Evolutionary conservation across 1,140 invertebrate species (phyloP).

Genomic region (Eurosta solidaginis): DNA sequence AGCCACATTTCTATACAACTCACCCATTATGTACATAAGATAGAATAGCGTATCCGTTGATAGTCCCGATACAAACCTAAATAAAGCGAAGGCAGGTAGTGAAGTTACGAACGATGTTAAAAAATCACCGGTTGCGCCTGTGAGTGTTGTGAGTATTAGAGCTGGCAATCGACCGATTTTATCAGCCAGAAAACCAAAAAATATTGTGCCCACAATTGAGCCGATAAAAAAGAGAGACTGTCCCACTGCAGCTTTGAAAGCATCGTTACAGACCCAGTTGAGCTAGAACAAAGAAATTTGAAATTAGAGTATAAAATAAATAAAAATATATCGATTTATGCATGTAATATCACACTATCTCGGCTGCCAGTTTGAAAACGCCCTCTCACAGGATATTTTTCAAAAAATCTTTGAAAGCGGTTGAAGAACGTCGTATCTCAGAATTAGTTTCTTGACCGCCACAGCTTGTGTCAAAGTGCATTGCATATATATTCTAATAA

Average conservation of each 20-base stretch:
- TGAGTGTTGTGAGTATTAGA: slow-evolving; percentile 62
- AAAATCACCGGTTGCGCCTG: slow-evolving; percentile 64
- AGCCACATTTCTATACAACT: slow-evolving; percentile 29
- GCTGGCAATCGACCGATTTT: slow-evolving; percentile 64
- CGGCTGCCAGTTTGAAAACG: too few species aligned
- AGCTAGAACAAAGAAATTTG: slow-evolving; percentile 53
- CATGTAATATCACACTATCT: not conserved
- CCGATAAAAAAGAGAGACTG: slow-evolving; percentile 68
- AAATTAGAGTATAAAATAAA: not conserved
- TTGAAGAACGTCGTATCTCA: too few species aligned
- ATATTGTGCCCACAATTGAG: slow-evolving; percentile 64
- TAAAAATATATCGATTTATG: not conserved
- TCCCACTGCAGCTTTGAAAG: slow-evolving; percentile 63
- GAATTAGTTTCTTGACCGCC: too few species aligned
- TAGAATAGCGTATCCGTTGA: slow-evolving; percentile 66
- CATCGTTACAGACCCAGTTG: slow-evolving; percentile 67
- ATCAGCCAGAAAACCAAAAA: slow-evolving; percentile 65
- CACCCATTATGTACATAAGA: slow-evolving; percentile 68
- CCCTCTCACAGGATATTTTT: not conserved
- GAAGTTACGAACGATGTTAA: slow-evolving; percentile 61
- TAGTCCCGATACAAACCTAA: slow-evolving; percentile 64
- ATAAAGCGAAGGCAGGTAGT: slow-evolving; percentile 60
- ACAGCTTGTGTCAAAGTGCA: too few species aligned
- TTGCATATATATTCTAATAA: too few species aligned
- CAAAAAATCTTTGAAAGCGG: too few species aligned